These are phyloP conservation scores for Isurus oxyrinchus DNA, from an alignment of 2,113 vertebrate species.

Conservation along the genomic window DNA sequence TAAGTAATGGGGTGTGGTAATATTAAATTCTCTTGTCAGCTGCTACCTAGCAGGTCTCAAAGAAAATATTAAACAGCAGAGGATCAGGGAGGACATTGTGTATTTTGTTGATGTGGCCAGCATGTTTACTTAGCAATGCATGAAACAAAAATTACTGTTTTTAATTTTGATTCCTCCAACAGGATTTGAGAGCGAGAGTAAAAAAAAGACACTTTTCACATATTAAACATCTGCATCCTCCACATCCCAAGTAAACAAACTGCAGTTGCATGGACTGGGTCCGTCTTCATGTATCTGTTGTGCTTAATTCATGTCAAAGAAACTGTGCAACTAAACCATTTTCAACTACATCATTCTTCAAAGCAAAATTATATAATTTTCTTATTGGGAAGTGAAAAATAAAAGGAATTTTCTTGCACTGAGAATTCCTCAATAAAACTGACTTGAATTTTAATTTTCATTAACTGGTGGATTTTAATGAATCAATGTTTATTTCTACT, in stretches of 20 bases:
- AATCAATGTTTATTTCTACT: not conserved
- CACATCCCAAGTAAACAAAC: not conserved
- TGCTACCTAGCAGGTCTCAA: not conserved
- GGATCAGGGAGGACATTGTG: not conserved
- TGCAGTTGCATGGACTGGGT: not conserved
- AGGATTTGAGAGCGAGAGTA: not conserved
- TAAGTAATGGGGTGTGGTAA: not conserved
- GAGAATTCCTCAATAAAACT: not conserved
- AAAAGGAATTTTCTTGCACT: not conserved
- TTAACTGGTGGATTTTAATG: not conserved
- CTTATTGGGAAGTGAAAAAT: not conserved
- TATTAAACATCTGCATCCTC: not conserved
- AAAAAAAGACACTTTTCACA: not conserved
- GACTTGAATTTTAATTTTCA: not conserved
- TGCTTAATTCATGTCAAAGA: not conserved
- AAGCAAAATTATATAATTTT: not conserved
- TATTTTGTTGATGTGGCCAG: not conserved
- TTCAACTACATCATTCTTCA: not conserved
- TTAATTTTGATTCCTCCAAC: not conserved
- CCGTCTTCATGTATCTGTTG: not conserved
- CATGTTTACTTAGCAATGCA: not conserved
- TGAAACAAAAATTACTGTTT: not conserved
- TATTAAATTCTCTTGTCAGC: not conserved
- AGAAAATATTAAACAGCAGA: not conserved
- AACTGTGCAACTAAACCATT: not conserved